Conservation (phyloP, 2,888 invertebrate genomes). For the Actias luna region DNA sequence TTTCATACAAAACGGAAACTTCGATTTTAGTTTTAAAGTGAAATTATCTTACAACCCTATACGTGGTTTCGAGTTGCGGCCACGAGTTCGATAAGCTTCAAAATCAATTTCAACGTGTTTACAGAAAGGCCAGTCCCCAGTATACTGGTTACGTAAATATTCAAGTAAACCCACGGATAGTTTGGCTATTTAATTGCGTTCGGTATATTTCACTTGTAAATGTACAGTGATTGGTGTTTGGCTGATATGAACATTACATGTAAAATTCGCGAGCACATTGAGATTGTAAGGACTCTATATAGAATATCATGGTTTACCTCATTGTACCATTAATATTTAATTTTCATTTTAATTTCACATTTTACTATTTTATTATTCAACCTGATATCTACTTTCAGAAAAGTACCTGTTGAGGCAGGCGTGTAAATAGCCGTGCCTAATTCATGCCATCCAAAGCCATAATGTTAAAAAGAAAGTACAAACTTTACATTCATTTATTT, state of each 20-base stretch:
- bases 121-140: conserved; percentile 54
- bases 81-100: conserved; percentile 58
- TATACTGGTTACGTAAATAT: conserved; percentile 42
- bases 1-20: neutral
- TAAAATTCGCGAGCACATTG: no score
- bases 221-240: conserved; percentile 4
- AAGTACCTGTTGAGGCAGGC: no score
- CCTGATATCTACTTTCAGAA: neutral
- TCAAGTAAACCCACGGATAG: conserved; percentile 28
- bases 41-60: conserved; percentile 14
- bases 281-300: neutral
- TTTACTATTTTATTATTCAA: neutral
- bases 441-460: no score
- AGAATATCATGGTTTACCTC: neutral
- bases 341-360: no score
- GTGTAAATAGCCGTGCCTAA: no score
- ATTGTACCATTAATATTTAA: neutral
- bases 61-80: conserved; percentile 26
- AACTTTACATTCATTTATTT: no score
- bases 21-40: neutral
- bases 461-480: no score
- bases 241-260: neutral
- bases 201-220: conserved; percentile 30
- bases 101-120: conserved; percentile 72
- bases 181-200: conserved; percentile 18